Evolutionary conservation across 2,888 invertebrate genomes (phyloP), one percentile per base, ranked within the genome.

Genomic region (Harpalus rubripes): DNA sequence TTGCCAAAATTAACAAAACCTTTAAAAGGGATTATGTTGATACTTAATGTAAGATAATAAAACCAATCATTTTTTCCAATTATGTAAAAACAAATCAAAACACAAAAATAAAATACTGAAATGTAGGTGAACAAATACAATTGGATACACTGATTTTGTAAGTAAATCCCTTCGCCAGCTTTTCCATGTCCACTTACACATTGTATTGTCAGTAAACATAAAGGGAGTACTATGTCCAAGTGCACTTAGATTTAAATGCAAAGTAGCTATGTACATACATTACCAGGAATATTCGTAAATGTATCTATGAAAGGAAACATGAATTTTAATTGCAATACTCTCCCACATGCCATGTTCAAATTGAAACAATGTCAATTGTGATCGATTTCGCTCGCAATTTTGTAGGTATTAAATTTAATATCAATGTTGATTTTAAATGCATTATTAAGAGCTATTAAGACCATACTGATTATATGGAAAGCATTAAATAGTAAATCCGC

Each of bases 371-470:
- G 44, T 52, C 44, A 52, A 10, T 52, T 52, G 44, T 52, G 44
- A 52, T 52, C 44, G 44, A 52, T 52, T 12, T 6, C 44, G 32
- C 12, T 52, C 12, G 10, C 44, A 52, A 56, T 59, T 59, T 59
- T 59, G 16, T n/a, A n/a, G n/a, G n/a, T 16, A 59, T 52, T 7
- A 59, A 16, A 59, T 59, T 59, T 16, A 59, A 59, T 59, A 59
- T 16, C 59, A 12, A 16, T 59, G 16, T 59, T 59, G 59, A 59
- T 59, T 58, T 58, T 58, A 58, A n/a, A n/a, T 58, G 5, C n/a
- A 58, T 58, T 16, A 59, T 59, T 59, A 59, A 58, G 58, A 15
- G 58, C n/a, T 7, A n/a, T 58, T 58, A 12, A 65, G n/a, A 39
- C 65, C 39, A 15, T 5, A 5, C 10, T 22, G 65, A 65, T 65